Evolutionary conservation across 2,888 invertebrate species (phyloP).

Genomic region (Eupithecia dodoneata): DNA sequence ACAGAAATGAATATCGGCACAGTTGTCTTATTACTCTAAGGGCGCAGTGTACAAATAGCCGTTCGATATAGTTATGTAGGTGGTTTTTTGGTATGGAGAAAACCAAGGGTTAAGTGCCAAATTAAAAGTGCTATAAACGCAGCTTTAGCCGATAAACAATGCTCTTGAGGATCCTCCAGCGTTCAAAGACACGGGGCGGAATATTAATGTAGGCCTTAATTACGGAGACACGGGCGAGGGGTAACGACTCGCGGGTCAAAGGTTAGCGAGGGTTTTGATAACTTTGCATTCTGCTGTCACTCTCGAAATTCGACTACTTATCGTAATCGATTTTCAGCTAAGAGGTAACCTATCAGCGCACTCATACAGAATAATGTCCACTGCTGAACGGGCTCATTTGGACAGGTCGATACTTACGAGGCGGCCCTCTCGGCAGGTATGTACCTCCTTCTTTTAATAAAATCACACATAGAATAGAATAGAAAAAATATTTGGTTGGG

Average conservation of each 20-base stretch:
- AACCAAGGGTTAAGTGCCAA: not conserved
- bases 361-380: not conserved
- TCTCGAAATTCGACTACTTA: not conserved
- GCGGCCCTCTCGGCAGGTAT: too few species aligned
- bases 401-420: too few species aligned
- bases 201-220: slow-evolving; percentile 38
- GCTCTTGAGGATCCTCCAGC: slow-evolving; percentile 25
- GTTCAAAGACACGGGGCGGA: slow-evolving; percentile 32
- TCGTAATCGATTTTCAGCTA: not conserved
- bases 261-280: slow-evolving; percentile 3
- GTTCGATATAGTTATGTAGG: too few species aligned
- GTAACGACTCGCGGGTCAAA: slow-evolving; percentile 1
- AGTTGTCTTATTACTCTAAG: too few species aligned
- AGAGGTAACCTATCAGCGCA: too few species aligned
- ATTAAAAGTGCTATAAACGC: slow-evolving; percentile 5
- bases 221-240: slow-evolving; percentile 7
- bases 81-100: not conserved
- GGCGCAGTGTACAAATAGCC: too few species aligned
- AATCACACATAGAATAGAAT: too few species aligned
- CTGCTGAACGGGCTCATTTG: not conserved
- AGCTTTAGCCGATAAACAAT: slow-evolving; percentile 19
- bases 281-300: not conserved
- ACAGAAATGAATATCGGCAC: too few species aligned
- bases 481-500: too few species aligned
- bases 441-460: too few species aligned